Evolutionary conservation across 2,113 vertebrate species (phyloP).

Genomic region (Melospiza georgiana): DNA sequence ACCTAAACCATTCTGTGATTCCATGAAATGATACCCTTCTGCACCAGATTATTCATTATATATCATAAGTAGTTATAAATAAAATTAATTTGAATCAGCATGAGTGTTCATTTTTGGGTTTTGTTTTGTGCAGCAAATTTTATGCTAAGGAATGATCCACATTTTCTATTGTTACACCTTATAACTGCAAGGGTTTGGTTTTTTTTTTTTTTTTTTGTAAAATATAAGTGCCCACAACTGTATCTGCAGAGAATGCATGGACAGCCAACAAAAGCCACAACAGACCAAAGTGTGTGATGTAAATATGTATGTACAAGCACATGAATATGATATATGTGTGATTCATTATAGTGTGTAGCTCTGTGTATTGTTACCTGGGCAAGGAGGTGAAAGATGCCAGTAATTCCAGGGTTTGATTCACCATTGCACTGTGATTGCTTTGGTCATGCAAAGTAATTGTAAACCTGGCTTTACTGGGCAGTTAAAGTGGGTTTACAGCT

Average conservation of each 20-base stretch:
- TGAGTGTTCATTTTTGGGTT: not conserved
- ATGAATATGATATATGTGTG: not conserved
- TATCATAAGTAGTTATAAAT: not conserved
- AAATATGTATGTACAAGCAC: not conserved
- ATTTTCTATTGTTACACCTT: not conserved
- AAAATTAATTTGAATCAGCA: not conserved
- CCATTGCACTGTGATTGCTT: not conserved
- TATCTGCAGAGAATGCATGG: not conserved
- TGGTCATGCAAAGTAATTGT: not conserved
- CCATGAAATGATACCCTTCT: not conserved
- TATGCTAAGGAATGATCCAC: not conserved
- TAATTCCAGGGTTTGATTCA: not conserved
- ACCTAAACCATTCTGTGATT: not conserved
- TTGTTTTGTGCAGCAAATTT: not conserved
- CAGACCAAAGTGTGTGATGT: not conserved
- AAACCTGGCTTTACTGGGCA: not conserved
- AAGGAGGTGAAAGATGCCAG: not conserved
- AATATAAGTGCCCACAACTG: not conserved
- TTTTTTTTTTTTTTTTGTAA: not conserved
- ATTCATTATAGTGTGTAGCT: not conserved
- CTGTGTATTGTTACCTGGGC: not conserved
- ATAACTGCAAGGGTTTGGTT: not conserved
- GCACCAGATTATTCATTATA: not conserved
- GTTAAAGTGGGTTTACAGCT: conserved; percentile 17
- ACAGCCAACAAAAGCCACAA: not conserved